These are phyloP conservation scores for Propithecus perrieri DNA, from an alignment of 2,797 vertebrate genomes.

Conservation along the genomic window DNA sequence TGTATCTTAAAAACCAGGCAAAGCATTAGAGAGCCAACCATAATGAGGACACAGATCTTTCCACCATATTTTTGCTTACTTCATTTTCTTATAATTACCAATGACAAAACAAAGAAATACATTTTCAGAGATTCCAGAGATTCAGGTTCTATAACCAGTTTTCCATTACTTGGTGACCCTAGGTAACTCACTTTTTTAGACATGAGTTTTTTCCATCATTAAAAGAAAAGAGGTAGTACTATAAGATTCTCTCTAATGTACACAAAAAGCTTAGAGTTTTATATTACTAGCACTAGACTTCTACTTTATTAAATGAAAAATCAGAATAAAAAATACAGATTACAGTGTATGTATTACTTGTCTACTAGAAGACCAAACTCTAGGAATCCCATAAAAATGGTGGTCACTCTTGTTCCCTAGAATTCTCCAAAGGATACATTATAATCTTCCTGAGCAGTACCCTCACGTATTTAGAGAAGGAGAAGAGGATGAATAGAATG, in stretches of 20 bases:
- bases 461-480: neutral
- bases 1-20: neutral
- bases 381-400: neutral
- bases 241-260: neutral
- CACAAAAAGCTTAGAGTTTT: neutral
- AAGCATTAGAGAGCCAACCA: neutral
- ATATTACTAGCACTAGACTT: neutral
- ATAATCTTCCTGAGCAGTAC: neutral
- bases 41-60: neutral
- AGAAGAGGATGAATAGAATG: neutral
- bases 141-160: neutral
- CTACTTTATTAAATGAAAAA: slow-evolving; percentile 18
- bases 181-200: neutral
- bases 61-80: neutral
- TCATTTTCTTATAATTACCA: neutral
- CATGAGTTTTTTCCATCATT: neutral
- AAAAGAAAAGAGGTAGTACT: neutral
- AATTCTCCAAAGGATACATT: slow-evolving; percentile 20
- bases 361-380: neutral
- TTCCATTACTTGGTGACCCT: neutral
- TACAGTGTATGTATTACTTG: neutral
- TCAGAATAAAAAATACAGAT: neutral
- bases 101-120: neutral
- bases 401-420: neutral
- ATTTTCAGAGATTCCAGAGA: neutral